A percentile compares a stretch with the other conserved stretches of the same genome.
These are phyloP conservation scores for Gobio gobio DNA, from an alignment of 2,113 vertebrate genomes.

Conservation along the genomic window DNA sequence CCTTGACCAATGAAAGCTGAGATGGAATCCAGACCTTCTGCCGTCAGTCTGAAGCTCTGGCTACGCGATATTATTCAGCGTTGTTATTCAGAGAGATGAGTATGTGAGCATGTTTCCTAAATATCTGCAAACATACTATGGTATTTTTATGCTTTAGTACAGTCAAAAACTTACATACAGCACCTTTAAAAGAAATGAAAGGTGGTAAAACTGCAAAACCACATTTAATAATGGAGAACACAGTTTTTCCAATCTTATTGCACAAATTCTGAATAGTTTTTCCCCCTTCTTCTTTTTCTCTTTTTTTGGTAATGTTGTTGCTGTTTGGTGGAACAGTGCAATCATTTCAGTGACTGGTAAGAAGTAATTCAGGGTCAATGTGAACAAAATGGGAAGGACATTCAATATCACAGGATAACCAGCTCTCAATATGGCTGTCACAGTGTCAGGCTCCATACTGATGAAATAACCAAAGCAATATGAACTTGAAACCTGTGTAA, in stretches of 20 bases:
- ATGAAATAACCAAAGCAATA: slow-evolving; percentile 62
- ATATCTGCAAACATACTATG: no score
- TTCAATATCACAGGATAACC: slow-evolving; percentile 57
- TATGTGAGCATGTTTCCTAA: no score
- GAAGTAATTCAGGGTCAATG: slow-evolving; percentile 23
- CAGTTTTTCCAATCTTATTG: background rate
- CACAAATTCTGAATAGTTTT: slow-evolving; percentile 55
- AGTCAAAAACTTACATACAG: no score
- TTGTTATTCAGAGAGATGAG: no score
- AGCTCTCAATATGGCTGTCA: slow-evolving; percentile 45
- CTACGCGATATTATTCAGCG: no score
- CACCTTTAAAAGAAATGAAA: no score
- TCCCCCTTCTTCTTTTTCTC: background rate
- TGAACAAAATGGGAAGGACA: slow-evolving; percentile 42
- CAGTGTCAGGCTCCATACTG: slow-evolving; percentile 53
- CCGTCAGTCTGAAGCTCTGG: no score
- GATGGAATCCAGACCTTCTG: no score
- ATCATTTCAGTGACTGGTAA: slow-evolving; percentile 38
- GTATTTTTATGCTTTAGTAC: no score
- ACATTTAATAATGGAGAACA: background rate
- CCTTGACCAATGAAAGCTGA: no score
- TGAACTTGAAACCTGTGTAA: slow-evolving; percentile 53
- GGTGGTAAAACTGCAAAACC: no score
- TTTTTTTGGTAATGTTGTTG: slow-evolving; percentile 60
- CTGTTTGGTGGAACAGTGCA: slow-evolving; percentile 51